Evolutionary conservation across 2,888 invertebrate genomes (phyloP).

Genomic region (Hipparchia sbordonii): DNA sequence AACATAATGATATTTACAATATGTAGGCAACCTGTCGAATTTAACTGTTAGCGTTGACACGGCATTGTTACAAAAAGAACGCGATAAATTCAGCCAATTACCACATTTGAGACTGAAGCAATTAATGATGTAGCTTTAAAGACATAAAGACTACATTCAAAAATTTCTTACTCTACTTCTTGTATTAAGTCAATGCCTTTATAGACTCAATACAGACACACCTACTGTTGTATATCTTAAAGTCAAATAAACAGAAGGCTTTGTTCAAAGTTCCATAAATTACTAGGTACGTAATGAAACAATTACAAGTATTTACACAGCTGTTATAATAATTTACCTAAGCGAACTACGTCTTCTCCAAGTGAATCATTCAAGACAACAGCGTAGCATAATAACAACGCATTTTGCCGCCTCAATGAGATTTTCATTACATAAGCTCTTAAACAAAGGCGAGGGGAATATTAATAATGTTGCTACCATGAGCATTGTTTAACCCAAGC

Average conservation of each 20-base stretch:
- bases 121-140: too few relatives aligned
- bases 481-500: conserved; percentile 33
- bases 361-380: conserved; percentile 23
- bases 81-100: too few relatives aligned
- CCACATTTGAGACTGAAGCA: too few relatives aligned
- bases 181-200: too few relatives aligned
- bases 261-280: not conserved
- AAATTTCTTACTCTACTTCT: too few relatives aligned
- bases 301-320: conserved; percentile 6
- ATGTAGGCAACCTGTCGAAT: too few relatives aligned
- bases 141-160: too few relatives aligned
- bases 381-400: conserved; percentile 35
- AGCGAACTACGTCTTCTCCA: conserved; percentile 7
- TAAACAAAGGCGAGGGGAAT: conserved; percentile 39
- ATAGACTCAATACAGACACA: too few relatives aligned
- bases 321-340: conserved; percentile 11
- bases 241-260: conserved; percentile 3
- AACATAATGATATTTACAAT: too few relatives aligned
- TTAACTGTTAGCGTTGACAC: too few relatives aligned
- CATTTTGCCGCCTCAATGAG: conserved; percentile 39
- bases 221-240: not conserved
- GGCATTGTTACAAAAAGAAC: too few relatives aligned
- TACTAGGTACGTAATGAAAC: conserved; percentile 3
- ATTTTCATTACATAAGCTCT: conserved; percentile 43
- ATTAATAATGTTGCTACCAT: conserved; percentile 37